Evolutionary conservation across 2,797 vertebrate genomes (phyloP).

Genomic region (Coregonus sp.): DNA sequence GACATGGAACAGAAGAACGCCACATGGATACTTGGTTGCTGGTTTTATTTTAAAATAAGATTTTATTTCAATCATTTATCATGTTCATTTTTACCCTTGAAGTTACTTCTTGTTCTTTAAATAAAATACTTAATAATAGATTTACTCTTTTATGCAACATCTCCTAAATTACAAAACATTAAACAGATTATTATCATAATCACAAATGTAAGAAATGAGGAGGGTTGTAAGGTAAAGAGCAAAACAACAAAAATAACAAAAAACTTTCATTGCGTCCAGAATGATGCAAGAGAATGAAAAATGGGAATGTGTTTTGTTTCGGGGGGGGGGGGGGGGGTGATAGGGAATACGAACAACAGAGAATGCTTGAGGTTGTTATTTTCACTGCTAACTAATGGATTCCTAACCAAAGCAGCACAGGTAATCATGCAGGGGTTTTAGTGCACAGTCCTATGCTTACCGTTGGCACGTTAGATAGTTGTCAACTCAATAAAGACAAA

Average conservation of each 20-base stretch:
- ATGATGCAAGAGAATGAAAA: constrained; percentile 66
- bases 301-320: constrained; percentile 36
- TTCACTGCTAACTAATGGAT: constrained; percentile 55
- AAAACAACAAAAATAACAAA: constrained; percentile 53
- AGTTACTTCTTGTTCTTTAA: constrained; percentile 79
- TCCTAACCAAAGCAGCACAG: constrained; percentile 65
- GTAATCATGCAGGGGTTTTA: constrained; percentile 62
- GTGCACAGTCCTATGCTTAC: constrained; percentile 55
- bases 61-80: constrained; percentile 89
- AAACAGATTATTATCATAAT: constrained; percentile 68
- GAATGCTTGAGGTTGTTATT: constrained; percentile 55
- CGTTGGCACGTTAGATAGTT: constrained; percentile 54
- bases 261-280: constrained; percentile 64
- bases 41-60: constrained; percentile 98
- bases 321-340: constrained; percentile 20
- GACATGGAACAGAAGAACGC: constrained; percentile 75
- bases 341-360: constrained; percentile 32
- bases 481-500: constrained; percentile 51
- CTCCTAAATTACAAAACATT: constrained; percentile 89
- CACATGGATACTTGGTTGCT: constrained; percentile 72
- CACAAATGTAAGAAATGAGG: constrained; percentile 82
- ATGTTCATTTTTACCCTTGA: constrained; percentile 70
- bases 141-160: constrained; percentile 82
- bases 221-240: constrained; percentile 70
- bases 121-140: constrained; percentile 94